Evolutionary conservation across 1,140 invertebrate species (phyloP), one percentile per base, ranked within the genome.

Genomic region (Ceratina japonica): DNA sequence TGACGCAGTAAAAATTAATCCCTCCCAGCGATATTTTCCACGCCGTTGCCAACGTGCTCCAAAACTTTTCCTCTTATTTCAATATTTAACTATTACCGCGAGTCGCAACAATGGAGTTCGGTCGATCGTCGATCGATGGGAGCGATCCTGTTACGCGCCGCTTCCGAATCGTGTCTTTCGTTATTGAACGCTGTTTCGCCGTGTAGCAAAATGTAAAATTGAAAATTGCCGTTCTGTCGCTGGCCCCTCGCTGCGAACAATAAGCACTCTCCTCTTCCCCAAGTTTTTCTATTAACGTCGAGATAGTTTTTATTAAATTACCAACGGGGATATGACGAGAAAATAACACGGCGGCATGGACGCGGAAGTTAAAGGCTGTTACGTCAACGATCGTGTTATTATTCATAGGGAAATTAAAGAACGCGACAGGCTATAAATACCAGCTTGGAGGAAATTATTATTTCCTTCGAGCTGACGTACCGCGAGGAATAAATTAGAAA

Each of bases 1-100:
- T 51, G 75, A 63, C 49, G 49, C 44, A 62, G 68, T 77, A 77
- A 72, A 77, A 77, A 77, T 77, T 77, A 77, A 77, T 77, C 68
- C 68, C 49, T 63, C 58, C 18, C 20, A 24, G 59, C 44, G 51
- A 63, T 62, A 52, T 72, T 54, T 70, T 54, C 59, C 13, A 1
- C 7, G 13, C 7, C 2, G 20, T 54, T 22, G 75, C 66, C 18
- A 56, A 54, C 75, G 16, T 72, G 24, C 16, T 10, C 2, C 8
- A 7, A 3, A 72, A 77, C 49, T 77, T 77, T 27, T 37, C 20
- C 58, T 63, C 58, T 56, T 62, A 54, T 71, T 71, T 63, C 20
- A 54, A 71, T 63, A 62, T 62, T 77, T 77, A 77, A 69, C 56
- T 54, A 62, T 77, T 77, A 76, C 27, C 54, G 13, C 37, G 8